Base-by-base conservation (phyloP, 1,140 invertebrate genomes). In the Rhizoglyphus robini region DNA sequence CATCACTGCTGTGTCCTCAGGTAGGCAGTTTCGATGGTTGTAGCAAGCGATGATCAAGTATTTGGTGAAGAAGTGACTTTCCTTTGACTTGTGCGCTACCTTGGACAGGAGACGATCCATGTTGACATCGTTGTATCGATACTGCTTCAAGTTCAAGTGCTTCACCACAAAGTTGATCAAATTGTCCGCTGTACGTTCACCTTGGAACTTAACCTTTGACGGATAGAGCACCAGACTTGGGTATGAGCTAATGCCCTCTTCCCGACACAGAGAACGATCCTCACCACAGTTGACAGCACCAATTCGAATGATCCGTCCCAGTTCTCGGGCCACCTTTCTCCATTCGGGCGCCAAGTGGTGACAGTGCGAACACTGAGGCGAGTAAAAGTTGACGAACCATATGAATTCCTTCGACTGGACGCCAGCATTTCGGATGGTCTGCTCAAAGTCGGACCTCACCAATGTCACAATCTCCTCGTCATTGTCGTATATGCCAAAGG, bases 341-440 rank as follows among this genome's bases (percentile, higher is more conserved):
- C 88, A 91, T 75, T 84, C 73, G 59, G 81, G 81, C 32, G 85
- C 86, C 63, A 91, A 76, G 49, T 82, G 79, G 74, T 90, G 88
- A 74, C 88, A 93, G 67, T 89, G 87, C 15, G 83, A 83, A 74
- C 88, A 91, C 75, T 84, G 84, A 8, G 88, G 85, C 11, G 87
- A 89, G 74, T 88, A 91, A 74, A 85, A 91, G 75, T 91, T 90
- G 58, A 91, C 81, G 71, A 91, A 85, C 86, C 88, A 88, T 23
- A 86, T 70, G 23, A 54, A 54, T 32, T 54, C 8, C 8, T 54
- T 25, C 8, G 75, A 84, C 48, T 83, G 36, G 36, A 41, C 36
- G 36, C 18, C 78, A 23, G 81, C 83, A 41, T 83, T 78, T 66
- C 80, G 77, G 36, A 86, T 79, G 70, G 77, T 81, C 66, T 79